Evolutionary conservation across 2,113 vertebrate genomes (phyloP).

Genomic region (Passerina amoena): DNA sequence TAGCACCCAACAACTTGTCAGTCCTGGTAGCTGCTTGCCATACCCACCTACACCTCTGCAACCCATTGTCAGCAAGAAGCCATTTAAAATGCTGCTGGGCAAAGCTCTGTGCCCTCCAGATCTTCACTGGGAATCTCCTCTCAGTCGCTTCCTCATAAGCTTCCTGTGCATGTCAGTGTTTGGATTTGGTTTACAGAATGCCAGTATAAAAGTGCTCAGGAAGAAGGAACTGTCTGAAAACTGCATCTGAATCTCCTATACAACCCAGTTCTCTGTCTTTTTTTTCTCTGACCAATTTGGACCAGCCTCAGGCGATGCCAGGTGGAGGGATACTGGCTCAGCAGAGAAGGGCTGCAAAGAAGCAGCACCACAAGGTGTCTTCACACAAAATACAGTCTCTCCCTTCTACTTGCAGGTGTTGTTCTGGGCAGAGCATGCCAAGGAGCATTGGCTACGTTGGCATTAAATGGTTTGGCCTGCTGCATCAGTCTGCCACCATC

Average conservation of each 20-base stretch:
- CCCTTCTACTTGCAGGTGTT: background rate
- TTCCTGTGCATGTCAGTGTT: background rate
- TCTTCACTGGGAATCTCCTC: background rate
- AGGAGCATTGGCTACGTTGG: background rate
- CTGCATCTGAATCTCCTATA: background rate
- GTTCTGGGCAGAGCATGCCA: background rate
- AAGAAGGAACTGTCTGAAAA: background rate
- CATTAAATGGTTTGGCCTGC: background rate
- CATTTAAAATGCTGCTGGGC: background rate
- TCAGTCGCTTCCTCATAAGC: background rate
- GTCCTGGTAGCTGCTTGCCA: background rate
- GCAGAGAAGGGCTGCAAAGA: background rate
- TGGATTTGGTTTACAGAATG: background rate
- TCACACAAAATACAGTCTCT: background rate
- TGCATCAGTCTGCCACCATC: background rate
- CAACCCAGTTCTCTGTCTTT: background rate
- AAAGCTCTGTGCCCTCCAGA: background rate
- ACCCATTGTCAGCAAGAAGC: background rate
- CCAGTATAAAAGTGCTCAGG: background rate
- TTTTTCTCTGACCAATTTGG: background rate
- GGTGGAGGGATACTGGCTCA: background rate
- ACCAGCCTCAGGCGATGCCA: rapidly evolving
- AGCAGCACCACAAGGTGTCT: background rate
- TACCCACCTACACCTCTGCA: background rate
- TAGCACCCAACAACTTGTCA: background rate